These are phyloP conservation scores for Callospermophilus lateralis DNA, from an alignment of 2,113 vertebrate species.

Conservation along the genomic window DNA sequence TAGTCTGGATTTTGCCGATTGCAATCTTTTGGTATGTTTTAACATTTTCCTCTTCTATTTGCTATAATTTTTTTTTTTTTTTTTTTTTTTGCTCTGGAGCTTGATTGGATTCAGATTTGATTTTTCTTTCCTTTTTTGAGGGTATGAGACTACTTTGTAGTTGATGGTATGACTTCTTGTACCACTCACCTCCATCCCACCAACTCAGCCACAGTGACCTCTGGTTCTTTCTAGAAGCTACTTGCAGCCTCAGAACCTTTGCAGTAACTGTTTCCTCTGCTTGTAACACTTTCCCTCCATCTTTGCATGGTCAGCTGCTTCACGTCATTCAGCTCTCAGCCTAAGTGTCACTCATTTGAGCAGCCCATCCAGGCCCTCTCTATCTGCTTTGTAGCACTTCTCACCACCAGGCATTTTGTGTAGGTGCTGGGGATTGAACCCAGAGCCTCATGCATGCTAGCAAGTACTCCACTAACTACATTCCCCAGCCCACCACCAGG, in stretches of 20 bases:
- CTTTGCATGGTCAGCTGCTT: not conserved
- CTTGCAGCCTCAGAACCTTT: not conserved
- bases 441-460: not conserved
- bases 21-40: not conserved
- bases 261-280: not conserved
- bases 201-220: not conserved
- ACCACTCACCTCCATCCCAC: not conserved
- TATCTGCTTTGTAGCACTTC: not conserved
- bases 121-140: not conserved
- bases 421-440: not conserved
- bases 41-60: not conserved
- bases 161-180: not conserved
- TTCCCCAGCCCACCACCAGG: not conserved
- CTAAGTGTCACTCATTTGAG: not conserved
- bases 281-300: not conserved
- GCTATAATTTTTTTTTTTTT: not conserved
- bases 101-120: constrained; percentile 10
- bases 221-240: not conserved
- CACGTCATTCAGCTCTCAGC: not conserved
- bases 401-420: not conserved
- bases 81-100: not conserved
- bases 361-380: not conserved
- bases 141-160: not conserved
- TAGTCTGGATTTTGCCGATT: not conserved
- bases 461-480: not conserved